phyloP scores from a whole-genome alignment of 2,888 invertebrate genomes.

The Drosophila mimetica region DNA sequence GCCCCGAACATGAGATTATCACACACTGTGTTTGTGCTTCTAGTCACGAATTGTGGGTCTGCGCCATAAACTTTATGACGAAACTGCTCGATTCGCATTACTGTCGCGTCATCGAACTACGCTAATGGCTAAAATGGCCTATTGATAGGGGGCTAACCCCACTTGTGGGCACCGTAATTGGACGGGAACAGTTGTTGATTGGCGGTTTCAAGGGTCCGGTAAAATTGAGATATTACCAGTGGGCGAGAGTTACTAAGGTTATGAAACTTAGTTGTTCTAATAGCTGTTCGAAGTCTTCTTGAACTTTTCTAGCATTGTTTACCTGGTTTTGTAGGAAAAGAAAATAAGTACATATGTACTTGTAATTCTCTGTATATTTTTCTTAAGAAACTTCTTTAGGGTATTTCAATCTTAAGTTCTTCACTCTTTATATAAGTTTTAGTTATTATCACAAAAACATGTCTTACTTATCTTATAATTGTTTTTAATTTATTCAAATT shows the following conservation, averaged over 20 bases:
- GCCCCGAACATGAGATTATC: slow-evolving; percentile 9
- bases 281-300: not conserved
- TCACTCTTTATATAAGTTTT: too few relatives aligned
- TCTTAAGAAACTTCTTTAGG: too few relatives aligned
- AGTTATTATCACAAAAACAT: too few relatives aligned
- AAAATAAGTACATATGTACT: too few relatives aligned
- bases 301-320: not conserved
- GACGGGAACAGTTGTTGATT: slow-evolving; percentile 15
- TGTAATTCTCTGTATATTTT: too few relatives aligned
- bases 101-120: slow-evolving; percentile 43
- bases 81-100: slow-evolving; percentile 26
- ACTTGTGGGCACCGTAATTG: slow-evolving; percentile 23
- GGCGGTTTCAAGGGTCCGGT: slow-evolving; percentile 8
- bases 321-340: not conserved
- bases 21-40: not conserved
- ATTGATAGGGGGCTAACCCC: slow-evolving; percentile 37
- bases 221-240: slow-evolving; percentile 28
- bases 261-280: not conserved
- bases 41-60: slow-evolving; percentile 31
- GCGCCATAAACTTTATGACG: slow-evolving; percentile 38
- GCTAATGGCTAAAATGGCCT: slow-evolving; percentile 27
- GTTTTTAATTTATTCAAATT: not conserved
- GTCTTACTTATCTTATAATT: not conserved
- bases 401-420: too few relatives aligned
- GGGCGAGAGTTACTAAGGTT: not conserved